phyloP scores from a whole-genome alignment of 2,797 vertebrate genomes.

The Bovichtus variegatus region DNA sequence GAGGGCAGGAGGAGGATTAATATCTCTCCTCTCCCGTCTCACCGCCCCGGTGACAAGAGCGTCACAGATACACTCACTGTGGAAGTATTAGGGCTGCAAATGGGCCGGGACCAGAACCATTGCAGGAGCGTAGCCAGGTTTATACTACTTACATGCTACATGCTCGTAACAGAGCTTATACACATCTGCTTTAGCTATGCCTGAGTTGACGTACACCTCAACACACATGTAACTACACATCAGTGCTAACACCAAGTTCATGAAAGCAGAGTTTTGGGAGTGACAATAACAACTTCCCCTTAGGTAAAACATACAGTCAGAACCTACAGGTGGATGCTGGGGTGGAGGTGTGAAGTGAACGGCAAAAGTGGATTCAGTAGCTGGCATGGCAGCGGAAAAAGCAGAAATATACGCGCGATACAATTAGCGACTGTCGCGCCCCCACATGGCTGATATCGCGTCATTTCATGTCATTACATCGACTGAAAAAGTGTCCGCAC shows the following conservation, averaged over 20 bases:
- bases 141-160: not conserved
- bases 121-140: not conserved
- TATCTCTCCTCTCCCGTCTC: not conserved
- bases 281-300: not conserved
- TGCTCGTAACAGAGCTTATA: not conserved
- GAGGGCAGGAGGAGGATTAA: constrained; percentile 1
- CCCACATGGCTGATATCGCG: not conserved
- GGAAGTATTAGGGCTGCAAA: not conserved
- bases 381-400: not conserved
- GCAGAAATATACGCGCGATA: too few relatives aligned
- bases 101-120: not conserved
- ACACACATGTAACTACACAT: not conserved
- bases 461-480: not conserved
- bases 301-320: not conserved
- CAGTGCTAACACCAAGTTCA: not conserved
- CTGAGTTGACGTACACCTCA: not conserved
- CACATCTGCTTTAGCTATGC: not conserved
- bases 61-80: not conserved
- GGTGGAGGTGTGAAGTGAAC: not conserved
- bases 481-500: too few relatives aligned
- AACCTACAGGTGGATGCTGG: not conserved
- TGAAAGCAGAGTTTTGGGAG: not conserved
- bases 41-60: not conserved
- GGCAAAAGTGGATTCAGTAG: not conserved
- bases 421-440: too few relatives aligned